Base-by-base conservation (phyloP, 30 jellyfish, hydroid and myxozoan genomes). In the Pelagia noctiluca region DNA sequence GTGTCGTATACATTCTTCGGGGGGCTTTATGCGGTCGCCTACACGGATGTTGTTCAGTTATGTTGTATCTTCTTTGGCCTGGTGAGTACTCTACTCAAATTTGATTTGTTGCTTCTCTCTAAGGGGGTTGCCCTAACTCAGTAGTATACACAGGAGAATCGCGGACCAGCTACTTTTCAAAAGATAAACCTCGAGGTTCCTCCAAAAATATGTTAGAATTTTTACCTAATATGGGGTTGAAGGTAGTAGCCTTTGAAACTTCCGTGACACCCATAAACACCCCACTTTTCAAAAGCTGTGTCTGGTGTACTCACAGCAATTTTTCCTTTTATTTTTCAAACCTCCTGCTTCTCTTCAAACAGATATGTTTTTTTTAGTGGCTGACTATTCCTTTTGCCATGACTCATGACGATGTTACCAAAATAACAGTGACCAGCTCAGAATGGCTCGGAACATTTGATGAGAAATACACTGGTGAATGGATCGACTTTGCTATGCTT, bases 21-120 rank as follows among this genome's bases (percentile, higher is more conserved):
- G 74, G 98, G 98, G 18, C 63, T 93, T 75, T 93, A 93, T 71
- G 75, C 98, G 0, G 98, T 93, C 24, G 98, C 97, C 5, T 87
- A 67, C 71, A 87, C 97, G 1, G 97, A 93, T 84, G 97, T 87
- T 53, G 98, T 87, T 32, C 98, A 93, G 37, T 68, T 93, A 22
- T 31, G 87, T 33, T 93, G 98, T 78, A 87, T 86, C 48, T 82
- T 93, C 48, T 5, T 93, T 65, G 98, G 98, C 19, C 64, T 93
- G 93, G 98, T 93, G 53, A 35, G 97, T 8, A 21, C 33, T 16
- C 30, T 35, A 2, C 33, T 65, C 35, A 16, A 18, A 24, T 13
- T 0, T 62, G 12, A 24, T 35, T 0, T 0, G 12, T 19, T 62
- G 18, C 26, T 62, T 16, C 31, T 16, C 12, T 25, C 0, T 19